Evolutionary conservation across 2,888 invertebrate species (phyloP).

Genomic region (Napeogenes sylphis): DNA sequence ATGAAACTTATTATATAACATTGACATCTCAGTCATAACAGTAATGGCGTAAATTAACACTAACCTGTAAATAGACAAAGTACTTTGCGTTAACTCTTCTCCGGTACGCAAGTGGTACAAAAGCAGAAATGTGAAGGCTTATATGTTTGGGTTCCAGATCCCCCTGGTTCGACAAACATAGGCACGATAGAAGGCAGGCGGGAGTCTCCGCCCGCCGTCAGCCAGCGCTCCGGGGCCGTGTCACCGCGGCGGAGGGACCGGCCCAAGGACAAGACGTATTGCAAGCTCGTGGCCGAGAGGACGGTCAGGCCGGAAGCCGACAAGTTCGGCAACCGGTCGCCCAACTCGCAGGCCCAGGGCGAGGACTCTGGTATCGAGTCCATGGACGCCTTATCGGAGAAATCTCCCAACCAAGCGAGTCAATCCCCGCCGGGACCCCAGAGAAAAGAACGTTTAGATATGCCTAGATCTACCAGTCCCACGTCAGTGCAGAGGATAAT

Average conservation of each 20-base stretch:
- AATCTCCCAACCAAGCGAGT: constrained; percentile 91
- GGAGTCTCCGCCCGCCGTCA: constrained; percentile 52
- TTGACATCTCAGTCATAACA: neutral
- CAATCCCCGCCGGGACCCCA: constrained; percentile 80
- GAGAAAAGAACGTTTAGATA: constrained; percentile 64
- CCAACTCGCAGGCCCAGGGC: constrained; percentile 80
- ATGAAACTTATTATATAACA: neutral
- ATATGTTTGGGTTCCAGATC: constrained; percentile 53
- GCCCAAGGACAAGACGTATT: constrained; percentile 76
- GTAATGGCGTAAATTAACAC: neutral
- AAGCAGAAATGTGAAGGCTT: constrained; percentile 1
- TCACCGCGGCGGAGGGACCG: constrained; percentile 62
- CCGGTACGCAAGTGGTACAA: neutral
- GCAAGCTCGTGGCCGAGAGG: constrained; percentile 75
- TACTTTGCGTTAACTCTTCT: neutral
- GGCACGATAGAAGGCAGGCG: constrained; percentile 76
- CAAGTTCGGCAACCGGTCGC: constrained; percentile 67
- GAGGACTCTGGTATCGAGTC: constrained; percentile 95
- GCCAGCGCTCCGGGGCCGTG: constrained; percentile 42
- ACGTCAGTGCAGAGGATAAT: constrained; percentile 71
- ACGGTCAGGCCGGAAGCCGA: constrained; percentile 47
- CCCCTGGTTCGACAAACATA: constrained; percentile 83
- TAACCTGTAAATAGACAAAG: neutral
- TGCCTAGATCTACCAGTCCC: constrained; percentile 66
- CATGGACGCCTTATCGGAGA: constrained; percentile 95